phyloP scores from a whole-genome alignment of 2,888 invertebrate genomes.

The Endotricha flammealis region DNA sequence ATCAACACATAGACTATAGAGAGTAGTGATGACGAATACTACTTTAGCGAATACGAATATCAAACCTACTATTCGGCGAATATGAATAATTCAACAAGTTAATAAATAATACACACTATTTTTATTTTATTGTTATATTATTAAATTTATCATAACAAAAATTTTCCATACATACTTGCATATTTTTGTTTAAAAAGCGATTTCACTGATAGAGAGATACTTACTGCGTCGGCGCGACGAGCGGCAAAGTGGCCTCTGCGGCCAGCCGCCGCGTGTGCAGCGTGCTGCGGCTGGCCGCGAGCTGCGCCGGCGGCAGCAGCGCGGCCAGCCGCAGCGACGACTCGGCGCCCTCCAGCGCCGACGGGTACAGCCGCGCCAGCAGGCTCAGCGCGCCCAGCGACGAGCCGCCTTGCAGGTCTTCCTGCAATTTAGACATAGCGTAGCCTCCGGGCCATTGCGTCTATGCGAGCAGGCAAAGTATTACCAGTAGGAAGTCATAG shows the following conservation, averaged over 20 bases:
- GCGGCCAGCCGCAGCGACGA: constrained; percentile 76
- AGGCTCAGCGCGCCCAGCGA: constrained; percentile 88
- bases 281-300: constrained; percentile 81
- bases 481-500: constrained; percentile 76
- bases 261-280: constrained; percentile 85
- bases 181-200: too few relatives aligned
- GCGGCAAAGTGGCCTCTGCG: constrained; percentile 78
- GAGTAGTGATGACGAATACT: too few relatives aligned
- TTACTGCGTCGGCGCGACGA: constrained; percentile 34
- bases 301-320: constrained; percentile 81
- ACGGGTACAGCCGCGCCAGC: constrained; percentile 87
- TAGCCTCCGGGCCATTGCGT: too few relatives aligned
- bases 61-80: too few relatives aligned
- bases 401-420: constrained; percentile 43
- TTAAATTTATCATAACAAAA: too few relatives aligned
- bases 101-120: too few relatives aligned
- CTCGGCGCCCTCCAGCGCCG: constrained; percentile 83
- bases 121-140: too few relatives aligned
- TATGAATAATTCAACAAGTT: too few relatives aligned
- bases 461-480: constrained; percentile 31
- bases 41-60: too few relatives aligned
- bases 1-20: too few relatives aligned
- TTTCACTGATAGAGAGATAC: constrained; percentile 3
- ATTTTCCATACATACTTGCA: too few relatives aligned
- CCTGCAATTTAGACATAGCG: constrained; percentile 57